Evolutionary conservation across 2,888 invertebrate genomes (phyloP), one percentile per base, ranked within the genome.

Genomic region (Cerceris rybyensis): DNA sequence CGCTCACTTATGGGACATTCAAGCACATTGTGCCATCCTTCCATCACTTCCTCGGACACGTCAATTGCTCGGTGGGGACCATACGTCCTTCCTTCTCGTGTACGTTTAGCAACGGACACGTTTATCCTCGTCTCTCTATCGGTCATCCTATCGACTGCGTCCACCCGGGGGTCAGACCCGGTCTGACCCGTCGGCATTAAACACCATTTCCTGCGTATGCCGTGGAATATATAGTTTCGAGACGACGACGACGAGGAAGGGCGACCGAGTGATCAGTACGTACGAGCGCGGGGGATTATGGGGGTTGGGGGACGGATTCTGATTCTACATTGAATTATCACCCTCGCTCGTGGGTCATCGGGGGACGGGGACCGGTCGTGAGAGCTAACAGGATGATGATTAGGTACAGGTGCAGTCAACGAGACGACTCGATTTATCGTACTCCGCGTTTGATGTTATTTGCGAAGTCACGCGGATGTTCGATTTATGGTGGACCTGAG

Each of bases 31-130:
- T 87, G 86, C 89, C 88, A 87, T 89, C 87, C 86, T 88, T 87
- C 85, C 88, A 88, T 88, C 87, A 90, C 89, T 89, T 90, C 90
- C 89, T 90, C 90, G 88, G 89, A 81, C 85, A 83, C 84, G 83
- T 85, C 87, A 87, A 89, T 89, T 90, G 85, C 80, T 74, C 70
- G 85, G 84, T 87, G 86, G 87, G 83, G 85, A 87, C 81, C 79
- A 82, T 69, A 75, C 68, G 61, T 72, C 67, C 43, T 60, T 79
- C 77, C 70, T 67, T 59, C 63, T 75, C 81, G 58, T 58, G 63
- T 67, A 50, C 39, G 67, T 75, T 16, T 59, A 60, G 58, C 43
- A 42, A 64, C 67, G 71, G 28, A 5, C 69, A 50, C 66, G 75
- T 75, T 65, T 59, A 55, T 78, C 77, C 80, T 70, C 66, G 79